Evolutionary conservation across 2,888 invertebrate genomes (phyloP), one percentile per base, ranked within the genome.

Genomic region (Phyto melanocephala): DNA sequence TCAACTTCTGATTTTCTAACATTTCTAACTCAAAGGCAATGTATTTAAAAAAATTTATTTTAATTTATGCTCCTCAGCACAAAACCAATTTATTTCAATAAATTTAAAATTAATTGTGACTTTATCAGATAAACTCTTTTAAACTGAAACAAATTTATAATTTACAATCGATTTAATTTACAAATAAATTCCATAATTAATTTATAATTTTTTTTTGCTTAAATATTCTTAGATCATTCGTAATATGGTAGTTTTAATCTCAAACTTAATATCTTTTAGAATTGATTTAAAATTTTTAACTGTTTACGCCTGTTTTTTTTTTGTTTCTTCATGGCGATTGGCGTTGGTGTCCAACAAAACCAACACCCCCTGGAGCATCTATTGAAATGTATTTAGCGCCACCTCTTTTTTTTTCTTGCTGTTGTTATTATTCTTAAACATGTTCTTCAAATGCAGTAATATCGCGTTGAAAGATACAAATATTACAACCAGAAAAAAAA

Each of bases 301-400:
- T 77, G 72, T 72, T 67, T 28, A 77, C 81, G 81, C 77, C 81
- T 72, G 42, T 63, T 56, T 63, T 35, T 24, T 33, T 15, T 40
- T n/a, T 52, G 40, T 13, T 52, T 54, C 33, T n/a, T 42, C n/a
- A 2, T 63, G 28, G 50, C 17, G 24, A 17, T 52, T 37, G 5
- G 2, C 1, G 54, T 54, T 40, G 28, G 37, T 47, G 65, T 22
- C 75, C 52, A 20, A 50, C 63, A 28, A 3, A 65, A 54, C 52
- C 15, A 81, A 58, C 76, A 76, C 68, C 76, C 60, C 81, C 72
- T 37, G 54, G 62, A 81, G 77, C 76, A 77, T 81, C 81, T 42
- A 63, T 68, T 74, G 77, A 56, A 81, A 77, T 77, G 56, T 74
- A 74, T 74, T 81, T 81, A 78, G 81, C 81, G 77, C 81, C 81